phyloP scores from a whole-genome alignment of 2,888 invertebrate genomes.

The Trichogramma dendrolimi region DNA sequence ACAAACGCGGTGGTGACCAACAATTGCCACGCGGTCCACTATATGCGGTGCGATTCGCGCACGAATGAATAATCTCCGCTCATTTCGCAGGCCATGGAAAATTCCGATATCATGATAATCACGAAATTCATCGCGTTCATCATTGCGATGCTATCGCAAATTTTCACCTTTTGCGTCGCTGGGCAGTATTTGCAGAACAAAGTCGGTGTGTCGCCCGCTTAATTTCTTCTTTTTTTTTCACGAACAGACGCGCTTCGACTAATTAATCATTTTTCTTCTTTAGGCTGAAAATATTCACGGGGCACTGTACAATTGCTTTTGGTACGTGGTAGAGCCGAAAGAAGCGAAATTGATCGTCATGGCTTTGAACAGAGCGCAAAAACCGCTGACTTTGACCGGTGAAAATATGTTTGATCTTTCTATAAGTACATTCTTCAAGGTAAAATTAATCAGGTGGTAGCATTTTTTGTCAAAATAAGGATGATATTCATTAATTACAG shows the following conservation, averaged over 20 bases:
- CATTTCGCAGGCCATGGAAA: slow-evolving; percentile 23
- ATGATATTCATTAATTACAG: slow-evolving; percentile 8
- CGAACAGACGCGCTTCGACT: too few species aligned
- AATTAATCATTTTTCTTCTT: not conserved
- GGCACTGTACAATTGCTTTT: slow-evolving; percentile 14
- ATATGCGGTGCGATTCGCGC: too few species aligned
- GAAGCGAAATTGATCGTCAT: slow-evolving; percentile 14
- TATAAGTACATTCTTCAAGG: slow-evolving; percentile 12
- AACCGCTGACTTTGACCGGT: slow-evolving; percentile 18
- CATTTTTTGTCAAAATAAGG: not conserved
- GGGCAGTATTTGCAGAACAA: slow-evolving; percentile 34
- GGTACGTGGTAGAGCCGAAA: slow-evolving; percentile 17
- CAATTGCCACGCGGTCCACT: too few species aligned
- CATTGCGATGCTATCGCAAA: slow-evolving; percentile 22
- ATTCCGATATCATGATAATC: slow-evolving; percentile 13
- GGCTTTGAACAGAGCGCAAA: slow-evolving; percentile 13
- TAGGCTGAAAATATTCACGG: slow-evolving; percentile 16
- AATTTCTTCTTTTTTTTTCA: not conserved
- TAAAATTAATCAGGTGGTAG: not conserved
- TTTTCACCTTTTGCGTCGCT: slow-evolving; percentile 31
- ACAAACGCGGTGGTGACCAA: too few species aligned
- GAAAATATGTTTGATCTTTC: slow-evolving; percentile 18
- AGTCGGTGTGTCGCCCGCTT: slow-evolving; percentile 16
- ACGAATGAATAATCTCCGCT: too few species aligned
- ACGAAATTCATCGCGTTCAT: slow-evolving; percentile 28